These are phyloP conservation scores for Perca fluviatilis DNA, from an alignment of 2,113 vertebrate species.

Conservation along the genomic window DNA sequence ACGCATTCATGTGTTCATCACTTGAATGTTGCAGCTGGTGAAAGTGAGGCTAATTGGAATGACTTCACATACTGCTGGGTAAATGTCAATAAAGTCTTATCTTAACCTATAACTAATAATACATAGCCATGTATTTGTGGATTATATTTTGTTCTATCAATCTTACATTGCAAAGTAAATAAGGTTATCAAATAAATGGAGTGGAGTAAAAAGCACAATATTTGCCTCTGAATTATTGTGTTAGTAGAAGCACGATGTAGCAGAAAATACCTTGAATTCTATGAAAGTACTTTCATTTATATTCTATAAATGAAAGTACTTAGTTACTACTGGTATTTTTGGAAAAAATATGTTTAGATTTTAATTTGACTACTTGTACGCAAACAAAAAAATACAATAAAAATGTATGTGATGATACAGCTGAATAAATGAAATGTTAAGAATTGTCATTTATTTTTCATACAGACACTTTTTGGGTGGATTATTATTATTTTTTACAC, in stretches of 20 bases:
- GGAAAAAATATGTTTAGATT: not conserved
- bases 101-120: not conserved
- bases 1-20: not conserved
- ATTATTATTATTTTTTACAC: not conserved
- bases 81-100: not conserved
- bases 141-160: not conserved
- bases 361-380: not conserved
- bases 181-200: not conserved
- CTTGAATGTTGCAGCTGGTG: not conserved
- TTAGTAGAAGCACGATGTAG: not conserved
- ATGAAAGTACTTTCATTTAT: no score
- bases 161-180: not conserved
- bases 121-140: not conserved
- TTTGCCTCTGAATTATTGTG: not conserved
- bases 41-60: not conserved
- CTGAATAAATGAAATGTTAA: not conserved
- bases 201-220: not conserved
- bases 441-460: not conserved
- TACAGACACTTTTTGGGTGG: no score
- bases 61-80: not conserved
- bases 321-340: not conserved
- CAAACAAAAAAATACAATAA: not conserved
- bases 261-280: not conserved
- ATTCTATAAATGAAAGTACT: no score
- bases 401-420: not conserved